phyloP scores from a whole-genome alignment of 1,140 invertebrate genomes.

The Solen grandis region DNA sequence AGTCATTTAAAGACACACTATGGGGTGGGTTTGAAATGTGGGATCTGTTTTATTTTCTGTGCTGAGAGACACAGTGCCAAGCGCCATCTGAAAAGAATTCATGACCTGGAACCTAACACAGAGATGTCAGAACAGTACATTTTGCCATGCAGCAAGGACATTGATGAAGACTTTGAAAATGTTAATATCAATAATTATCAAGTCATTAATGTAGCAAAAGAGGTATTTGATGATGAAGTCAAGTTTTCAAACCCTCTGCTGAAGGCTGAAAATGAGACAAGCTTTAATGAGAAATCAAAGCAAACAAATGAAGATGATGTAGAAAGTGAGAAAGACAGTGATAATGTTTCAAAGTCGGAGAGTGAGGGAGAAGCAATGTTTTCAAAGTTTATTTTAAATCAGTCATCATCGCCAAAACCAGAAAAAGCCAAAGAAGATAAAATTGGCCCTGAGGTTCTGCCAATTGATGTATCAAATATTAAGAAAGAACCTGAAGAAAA shows the following conservation, averaged over 20 bases:
- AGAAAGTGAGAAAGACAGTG: no score
- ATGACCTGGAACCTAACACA: conserved; percentile 44
- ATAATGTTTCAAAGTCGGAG: no score
- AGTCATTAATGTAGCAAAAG: background rate
- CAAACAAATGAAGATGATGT: no score
- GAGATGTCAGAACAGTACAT: conserved; percentile 34
- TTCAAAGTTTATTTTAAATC: no score
- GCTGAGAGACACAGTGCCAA: conserved; percentile 48
- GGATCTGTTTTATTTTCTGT: conserved; percentile 48
- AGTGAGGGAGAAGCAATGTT: no score
- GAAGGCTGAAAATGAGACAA: no score
- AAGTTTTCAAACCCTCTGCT: no score
- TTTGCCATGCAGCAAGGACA: conserved; percentile 23
- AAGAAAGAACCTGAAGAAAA: background rate
- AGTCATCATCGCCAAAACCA: no score
- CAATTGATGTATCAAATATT: no score
- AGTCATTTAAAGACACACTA: conserved; percentile 49
- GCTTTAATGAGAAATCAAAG: no score
- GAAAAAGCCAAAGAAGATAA: no score
- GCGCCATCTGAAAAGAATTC: conserved; percentile 51
- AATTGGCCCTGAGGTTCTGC: no score
- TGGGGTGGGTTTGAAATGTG: conserved; percentile 48
- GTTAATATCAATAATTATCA: background rate
- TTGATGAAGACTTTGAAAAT: background rate
- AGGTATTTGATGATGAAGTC: background rate